Evolutionary conservation across 1,140 invertebrate genomes (phyloP).

Genomic region (Daktulosphaira vitifoliae): DNA sequence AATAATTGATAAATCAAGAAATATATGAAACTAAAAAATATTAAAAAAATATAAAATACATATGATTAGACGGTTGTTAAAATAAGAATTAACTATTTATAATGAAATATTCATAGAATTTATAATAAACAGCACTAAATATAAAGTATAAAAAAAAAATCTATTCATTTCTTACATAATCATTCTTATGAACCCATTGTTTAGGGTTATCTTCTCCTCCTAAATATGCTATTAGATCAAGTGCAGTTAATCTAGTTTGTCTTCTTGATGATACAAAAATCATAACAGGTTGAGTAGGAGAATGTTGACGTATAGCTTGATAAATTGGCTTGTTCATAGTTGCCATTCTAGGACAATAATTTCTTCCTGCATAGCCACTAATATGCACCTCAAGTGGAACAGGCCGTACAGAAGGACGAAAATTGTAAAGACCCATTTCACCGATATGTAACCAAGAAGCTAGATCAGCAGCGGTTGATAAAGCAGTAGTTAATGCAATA

Average conservation of each 20-base stretch:
- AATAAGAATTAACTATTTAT: no score
- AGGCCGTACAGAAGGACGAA: conserved; percentile 91
- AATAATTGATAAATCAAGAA: no score
- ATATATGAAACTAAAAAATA: no score
- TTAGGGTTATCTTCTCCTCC: conserved; percentile 86
- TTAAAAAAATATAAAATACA: no score
- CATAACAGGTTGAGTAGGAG: conserved; percentile 78
- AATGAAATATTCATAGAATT: no score
- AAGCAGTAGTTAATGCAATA: conserved; percentile 90
- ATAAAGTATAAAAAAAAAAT: neutral
- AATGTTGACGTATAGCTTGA: conserved; percentile 88
- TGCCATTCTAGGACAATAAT: conserved; percentile 99
- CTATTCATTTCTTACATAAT: conserved; percentile 46
- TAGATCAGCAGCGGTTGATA: conserved; percentile 94
- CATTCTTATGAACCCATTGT: conserved; percentile 86
- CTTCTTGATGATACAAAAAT: conserved; percentile 97
- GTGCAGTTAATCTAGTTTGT: conserved; percentile 92
- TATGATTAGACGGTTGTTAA: no score
- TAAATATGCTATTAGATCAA: conserved; percentile 91
- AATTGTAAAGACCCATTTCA: conserved; percentile 91
- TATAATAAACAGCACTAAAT: no score
- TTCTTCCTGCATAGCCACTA: conserved; percentile 85
- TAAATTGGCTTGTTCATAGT: conserved; percentile 99
- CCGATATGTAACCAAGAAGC: conserved; percentile 93
- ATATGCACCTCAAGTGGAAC: conserved; percentile 96